phyloP scores from a whole-genome alignment of 2,797 vertebrate species.

The Macrochelys suwanniensis region DNA sequence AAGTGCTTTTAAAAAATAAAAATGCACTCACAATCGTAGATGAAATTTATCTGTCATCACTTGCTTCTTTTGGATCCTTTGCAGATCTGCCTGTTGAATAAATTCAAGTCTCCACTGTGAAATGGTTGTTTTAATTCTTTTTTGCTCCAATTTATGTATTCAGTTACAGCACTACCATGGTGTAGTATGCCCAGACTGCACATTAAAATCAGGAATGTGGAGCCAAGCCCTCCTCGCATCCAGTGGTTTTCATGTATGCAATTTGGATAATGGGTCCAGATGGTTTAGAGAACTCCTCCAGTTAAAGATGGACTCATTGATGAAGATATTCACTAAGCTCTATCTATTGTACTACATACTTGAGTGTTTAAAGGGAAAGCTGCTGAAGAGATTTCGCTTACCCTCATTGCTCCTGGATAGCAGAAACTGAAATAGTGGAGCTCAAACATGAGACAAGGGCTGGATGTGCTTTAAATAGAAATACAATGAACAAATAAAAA shows the following conservation, averaged over 20 bases:
- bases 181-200: background rate
- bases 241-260: background rate
- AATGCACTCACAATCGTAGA: background rate
- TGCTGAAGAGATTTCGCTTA: slow-evolving; percentile 5
- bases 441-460: background rate
- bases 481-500: background rate
- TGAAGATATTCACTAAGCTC: background rate
- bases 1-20: background rate
- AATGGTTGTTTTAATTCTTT: background rate
- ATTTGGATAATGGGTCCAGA: background rate
- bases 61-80: background rate
- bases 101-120: background rate
- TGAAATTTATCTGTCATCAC: background rate
- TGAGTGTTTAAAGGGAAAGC: background rate
- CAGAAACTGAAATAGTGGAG: background rate
- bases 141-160: background rate
- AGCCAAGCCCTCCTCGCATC: background rate
- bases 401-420: background rate
- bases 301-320: background rate
- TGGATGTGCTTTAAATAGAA: background rate
- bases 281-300: background rate
- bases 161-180: background rate
- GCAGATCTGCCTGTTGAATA: background rate
- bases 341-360: background rate
- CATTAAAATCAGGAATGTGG: background rate